phyloP scores from a whole-genome alignment of 1,140 invertebrate species.

The Megathymus violae region DNA sequence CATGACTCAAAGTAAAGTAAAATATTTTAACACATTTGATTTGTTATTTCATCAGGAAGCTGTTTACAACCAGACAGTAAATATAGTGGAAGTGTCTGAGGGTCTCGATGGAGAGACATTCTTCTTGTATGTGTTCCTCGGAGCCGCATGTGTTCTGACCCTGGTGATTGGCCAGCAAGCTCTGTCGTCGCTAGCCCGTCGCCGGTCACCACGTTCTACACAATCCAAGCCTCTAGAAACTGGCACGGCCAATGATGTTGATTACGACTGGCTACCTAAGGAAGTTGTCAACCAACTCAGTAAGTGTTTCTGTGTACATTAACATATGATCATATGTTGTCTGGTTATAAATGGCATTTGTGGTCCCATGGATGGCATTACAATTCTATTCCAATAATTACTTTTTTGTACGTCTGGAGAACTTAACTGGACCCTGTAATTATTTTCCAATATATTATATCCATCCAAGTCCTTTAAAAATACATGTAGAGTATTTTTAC shows the following conservation, averaged over 20 bases:
- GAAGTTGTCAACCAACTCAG: conserved; percentile 93
- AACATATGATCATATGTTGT: conserved; percentile 8
- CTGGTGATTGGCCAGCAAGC: conserved; percentile 96
- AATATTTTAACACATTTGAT: no score
- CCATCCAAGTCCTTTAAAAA: no score
- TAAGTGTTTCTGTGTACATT: conserved; percentile 83
- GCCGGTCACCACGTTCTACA: conserved; percentile 82
- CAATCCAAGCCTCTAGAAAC: conserved; percentile 88
- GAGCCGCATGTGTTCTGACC: conserved; percentile 93
- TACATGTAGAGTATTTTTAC: no score
- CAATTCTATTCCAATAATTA: no score
- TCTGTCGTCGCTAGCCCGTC: conserved; percentile 90
- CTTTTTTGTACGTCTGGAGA: no score
- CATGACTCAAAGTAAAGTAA: no score
- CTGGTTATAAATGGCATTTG: neutral
- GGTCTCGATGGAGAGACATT: conserved; percentile 99
- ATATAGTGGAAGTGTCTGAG: conserved; percentile 97
- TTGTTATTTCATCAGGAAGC: no score
- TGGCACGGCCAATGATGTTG: conserved; percentile 95
- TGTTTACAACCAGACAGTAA: conserved; percentile 99
- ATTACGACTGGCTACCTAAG: conserved; percentile 99
- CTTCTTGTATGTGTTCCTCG: conserved; percentile 97
- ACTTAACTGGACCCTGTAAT: no score
- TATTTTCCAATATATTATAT: no score
- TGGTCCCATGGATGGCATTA: neutral